Percentiles rank a stretch among this genome's conserved stretches.
Conservation (phyloP, 1,140 invertebrate genomes). For the Pteromalus puparum region DNA sequence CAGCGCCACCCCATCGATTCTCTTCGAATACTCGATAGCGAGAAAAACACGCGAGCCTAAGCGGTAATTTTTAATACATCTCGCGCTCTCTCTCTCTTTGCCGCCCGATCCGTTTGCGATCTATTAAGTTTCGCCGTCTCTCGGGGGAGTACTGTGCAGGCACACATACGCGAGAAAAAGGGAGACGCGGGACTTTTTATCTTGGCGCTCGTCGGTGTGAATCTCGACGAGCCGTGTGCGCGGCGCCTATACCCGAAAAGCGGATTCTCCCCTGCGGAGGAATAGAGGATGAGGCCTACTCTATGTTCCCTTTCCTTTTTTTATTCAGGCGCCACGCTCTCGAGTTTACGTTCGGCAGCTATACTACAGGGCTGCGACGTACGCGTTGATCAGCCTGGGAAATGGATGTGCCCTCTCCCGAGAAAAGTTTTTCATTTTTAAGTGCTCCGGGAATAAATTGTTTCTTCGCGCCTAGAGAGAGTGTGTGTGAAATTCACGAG, state of each 20-base stretch:
- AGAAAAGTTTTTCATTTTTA: neutral
- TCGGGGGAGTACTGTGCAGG: neutral
- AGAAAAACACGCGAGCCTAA: neutral
- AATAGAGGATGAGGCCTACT: constrained; percentile 33
- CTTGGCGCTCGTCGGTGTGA: constrained; percentile 10
- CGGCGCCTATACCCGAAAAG: neutral
- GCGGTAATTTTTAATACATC: constrained; percentile 20
- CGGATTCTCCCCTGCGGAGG: constrained; percentile 9
- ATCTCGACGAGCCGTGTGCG: neutral
- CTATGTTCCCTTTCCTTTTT: constrained; percentile 4
- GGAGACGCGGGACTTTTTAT: constrained; percentile 35
- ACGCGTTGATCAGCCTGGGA: constrained; percentile 5
- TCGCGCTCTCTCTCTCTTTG: neutral
- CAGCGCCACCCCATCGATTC: too few relatives aligned
- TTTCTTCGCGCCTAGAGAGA: neutral
- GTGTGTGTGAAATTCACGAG: too few relatives aligned
- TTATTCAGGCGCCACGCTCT: constrained; percentile 25
- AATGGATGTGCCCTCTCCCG: neutral
- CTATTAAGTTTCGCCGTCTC: constrained; percentile 27
- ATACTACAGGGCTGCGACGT: neutral
- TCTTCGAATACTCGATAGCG: neutral
- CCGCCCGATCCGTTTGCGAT: constrained; percentile 22
- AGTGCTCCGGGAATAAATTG: neutral
- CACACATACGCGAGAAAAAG: neutral
- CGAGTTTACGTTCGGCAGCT: neutral